These are phyloP conservation scores for Drosophila koepferae DNA, from an alignment of 2,888 invertebrate genomes.

Conservation along the genomic window DNA sequence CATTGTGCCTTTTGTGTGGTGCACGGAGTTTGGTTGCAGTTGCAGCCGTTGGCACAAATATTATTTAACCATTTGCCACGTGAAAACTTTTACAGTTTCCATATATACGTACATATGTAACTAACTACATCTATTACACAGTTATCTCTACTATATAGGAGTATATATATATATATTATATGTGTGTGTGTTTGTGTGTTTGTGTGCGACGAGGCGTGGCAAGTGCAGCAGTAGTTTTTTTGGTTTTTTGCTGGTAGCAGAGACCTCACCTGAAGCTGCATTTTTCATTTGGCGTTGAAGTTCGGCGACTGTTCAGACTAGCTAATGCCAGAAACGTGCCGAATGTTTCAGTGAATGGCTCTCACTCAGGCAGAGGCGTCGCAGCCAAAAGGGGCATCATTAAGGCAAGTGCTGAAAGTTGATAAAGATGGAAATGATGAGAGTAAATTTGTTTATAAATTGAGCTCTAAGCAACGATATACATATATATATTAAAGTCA, in stretches of 20 bases:
- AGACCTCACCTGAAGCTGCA: slow-evolving; percentile 73
- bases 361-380: slow-evolving; percentile 35
- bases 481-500: not conserved
- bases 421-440: not conserved
- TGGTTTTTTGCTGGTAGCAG: slow-evolving; percentile 13
- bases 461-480: not conserved
- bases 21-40: slow-evolving; percentile 47
- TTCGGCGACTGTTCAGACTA: slow-evolving; percentile 44
- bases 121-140: slow-evolving; percentile 5
- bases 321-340: slow-evolving; percentile 79
- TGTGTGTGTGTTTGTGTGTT: not conserved
- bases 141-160: slow-evolving; percentile 8
- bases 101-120: not conserved
- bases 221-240: slow-evolving; percentile 57
- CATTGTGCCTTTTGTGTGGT: slow-evolving; percentile 28
- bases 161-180: not conserved
- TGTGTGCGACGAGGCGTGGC: slow-evolving; percentile 37
- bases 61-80: slow-evolving; percentile 63
- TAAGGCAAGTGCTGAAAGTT: not conserved
- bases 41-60: slow-evolving; percentile 49
- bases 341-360: slow-evolving; percentile 27
- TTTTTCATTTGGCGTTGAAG: slow-evolving; percentile 62
- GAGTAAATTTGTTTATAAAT: not conserved
- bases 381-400: not conserved
- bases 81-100: slow-evolving; percentile 49